These are phyloP conservation scores for Siniperca obscura DNA, from an alignment of 2,797 vertebrate genomes.

Conservation along the genomic window DNA sequence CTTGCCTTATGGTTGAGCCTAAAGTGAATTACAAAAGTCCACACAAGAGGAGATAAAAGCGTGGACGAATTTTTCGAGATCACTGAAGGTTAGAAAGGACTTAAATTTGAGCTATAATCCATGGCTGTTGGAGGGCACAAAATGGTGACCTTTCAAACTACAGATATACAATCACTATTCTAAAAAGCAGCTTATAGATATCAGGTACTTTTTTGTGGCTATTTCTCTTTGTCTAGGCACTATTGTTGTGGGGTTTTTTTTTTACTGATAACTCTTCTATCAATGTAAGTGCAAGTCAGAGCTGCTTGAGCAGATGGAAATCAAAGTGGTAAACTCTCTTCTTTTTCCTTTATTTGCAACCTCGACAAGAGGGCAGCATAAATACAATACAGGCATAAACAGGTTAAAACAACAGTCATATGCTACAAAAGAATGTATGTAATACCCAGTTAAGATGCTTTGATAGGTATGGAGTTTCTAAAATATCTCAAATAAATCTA, in stretches of 20 bases:
- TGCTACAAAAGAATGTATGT: background rate
- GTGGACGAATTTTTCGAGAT: slow-evolving; percentile 35
- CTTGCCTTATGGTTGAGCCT: slow-evolving; percentile 21
- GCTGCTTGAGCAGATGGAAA: background rate
- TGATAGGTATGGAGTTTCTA: background rate
- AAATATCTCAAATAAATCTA: background rate
- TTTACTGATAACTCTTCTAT: background rate
- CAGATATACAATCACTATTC: slow-evolving; percentile 29
- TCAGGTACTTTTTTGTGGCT: background rate
- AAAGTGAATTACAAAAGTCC: slow-evolving; percentile 53
- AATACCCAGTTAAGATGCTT: background rate
- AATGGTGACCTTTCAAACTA: slow-evolving; percentile 42
- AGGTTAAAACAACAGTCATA: background rate
- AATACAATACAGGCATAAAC: background rate
- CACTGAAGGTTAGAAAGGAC: slow-evolving; percentile 55
- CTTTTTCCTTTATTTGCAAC: background rate
- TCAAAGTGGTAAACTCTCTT: background rate
- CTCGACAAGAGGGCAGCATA: background rate
- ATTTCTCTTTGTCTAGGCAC: background rate
- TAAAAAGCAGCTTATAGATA: slow-evolving; percentile 37
- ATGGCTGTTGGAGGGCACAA: slow-evolving; percentile 4
- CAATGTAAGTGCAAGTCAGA: background rate
- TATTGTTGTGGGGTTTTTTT: background rate
- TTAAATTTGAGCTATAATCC: slow-evolving; percentile 52
- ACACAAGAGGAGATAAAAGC: slow-evolving; percentile 28